phyloP scores from a whole-genome alignment of 2,797 vertebrate genomes.

The Heteromormyrus szaboi region DNA sequence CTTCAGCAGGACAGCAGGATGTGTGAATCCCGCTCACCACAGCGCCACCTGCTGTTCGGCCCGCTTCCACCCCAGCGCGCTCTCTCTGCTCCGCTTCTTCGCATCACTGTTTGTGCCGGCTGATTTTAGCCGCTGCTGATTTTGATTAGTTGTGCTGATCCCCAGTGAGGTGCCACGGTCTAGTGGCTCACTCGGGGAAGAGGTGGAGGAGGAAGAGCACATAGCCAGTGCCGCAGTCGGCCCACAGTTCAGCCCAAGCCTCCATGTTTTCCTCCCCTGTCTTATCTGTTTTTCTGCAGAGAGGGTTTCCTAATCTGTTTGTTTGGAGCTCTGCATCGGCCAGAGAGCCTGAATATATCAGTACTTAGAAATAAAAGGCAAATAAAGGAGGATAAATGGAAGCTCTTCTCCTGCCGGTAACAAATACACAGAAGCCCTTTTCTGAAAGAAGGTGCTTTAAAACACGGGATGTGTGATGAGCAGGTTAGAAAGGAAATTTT shows the following conservation, averaged over 20 bases:
- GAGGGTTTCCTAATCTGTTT: conserved; percentile 13
- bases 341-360: neutral
- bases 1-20: neutral
- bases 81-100: neutral
- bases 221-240: neutral
- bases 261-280: neutral
- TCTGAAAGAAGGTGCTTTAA: conserved; percentile 1
- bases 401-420: neutral
- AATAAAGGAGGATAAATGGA: neutral
- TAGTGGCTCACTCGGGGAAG: neutral
- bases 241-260: neutral
- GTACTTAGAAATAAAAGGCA: conserved; percentile 6
- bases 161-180: neutral
- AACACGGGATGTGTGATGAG: neutral
- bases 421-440: neutral
- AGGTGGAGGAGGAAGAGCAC: neutral
- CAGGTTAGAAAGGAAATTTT: neutral
- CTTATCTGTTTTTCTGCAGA: conserved; percentile 1
- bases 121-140: neutral
- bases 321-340: neutral
- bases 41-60: conserved; percentile 1
- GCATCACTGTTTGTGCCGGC: neutral
- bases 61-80: neutral
- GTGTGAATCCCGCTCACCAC: neutral
- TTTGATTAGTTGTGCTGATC: neutral